Evolutionary conservation across 2,113 vertebrate species (phyloP).

Genomic region (Notechis scutatus): DNA sequence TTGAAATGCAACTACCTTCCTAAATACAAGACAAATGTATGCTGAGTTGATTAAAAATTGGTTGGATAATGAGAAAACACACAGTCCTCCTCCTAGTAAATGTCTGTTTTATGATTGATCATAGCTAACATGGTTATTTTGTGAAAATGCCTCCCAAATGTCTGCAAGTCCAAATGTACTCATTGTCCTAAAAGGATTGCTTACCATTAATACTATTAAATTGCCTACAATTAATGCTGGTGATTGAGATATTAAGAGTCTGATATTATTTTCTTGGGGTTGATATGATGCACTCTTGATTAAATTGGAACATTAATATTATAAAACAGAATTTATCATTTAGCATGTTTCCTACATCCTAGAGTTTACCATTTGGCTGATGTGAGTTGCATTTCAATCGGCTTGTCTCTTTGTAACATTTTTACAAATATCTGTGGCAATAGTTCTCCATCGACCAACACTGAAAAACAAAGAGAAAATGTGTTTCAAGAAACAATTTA

Average conservation of each 20-base stretch:
- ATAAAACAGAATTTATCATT: neutral
- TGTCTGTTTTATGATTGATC: neutral
- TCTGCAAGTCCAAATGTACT: neutral
- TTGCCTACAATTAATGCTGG: neutral
- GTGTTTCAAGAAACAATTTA: slow-evolving; percentile 47
- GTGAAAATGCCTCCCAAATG: neutral
- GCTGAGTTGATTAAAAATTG: neutral
- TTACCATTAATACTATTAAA: neutral
- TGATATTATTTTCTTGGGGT: neutral
- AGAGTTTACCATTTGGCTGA: slow-evolving; percentile 95
- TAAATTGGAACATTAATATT: neutral
- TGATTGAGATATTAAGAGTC: neutral
- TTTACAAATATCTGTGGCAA: slow-evolving; percentile 95
- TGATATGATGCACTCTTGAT: neutral
- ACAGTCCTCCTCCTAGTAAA: neutral
- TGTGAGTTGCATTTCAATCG: slow-evolving; percentile 98
- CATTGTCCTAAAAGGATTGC: neutral
- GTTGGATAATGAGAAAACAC: neutral
- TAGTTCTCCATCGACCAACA: slow-evolving; percentile 90
- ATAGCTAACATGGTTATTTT: neutral
- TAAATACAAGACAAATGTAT: neutral
- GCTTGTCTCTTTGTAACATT: slow-evolving; percentile 98
- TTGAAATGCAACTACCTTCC: neutral
- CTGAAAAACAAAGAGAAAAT: slow-evolving; percentile 68
- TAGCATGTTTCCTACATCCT: slow-evolving; percentile 9